Percentiles rank a stretch among this genome's conserved stretches.
Evolutionary conservation across 2,113 vertebrate species (phyloP).

Genomic region (Ardeotis arabs): DNA sequence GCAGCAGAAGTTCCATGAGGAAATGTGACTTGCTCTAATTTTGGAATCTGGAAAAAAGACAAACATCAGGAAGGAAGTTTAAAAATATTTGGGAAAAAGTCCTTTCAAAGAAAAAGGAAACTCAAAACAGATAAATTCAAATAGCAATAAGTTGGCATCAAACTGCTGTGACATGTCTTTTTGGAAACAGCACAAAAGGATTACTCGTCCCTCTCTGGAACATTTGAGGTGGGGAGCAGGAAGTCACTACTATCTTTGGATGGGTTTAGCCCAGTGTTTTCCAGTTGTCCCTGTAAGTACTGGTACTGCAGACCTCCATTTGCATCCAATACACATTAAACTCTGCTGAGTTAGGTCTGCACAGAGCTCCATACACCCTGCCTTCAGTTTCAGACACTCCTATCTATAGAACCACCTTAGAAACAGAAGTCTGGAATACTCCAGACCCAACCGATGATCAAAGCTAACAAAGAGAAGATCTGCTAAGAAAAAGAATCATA

Average conservation of each 20-base stretch:
- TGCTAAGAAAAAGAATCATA: not conserved
- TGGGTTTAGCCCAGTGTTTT: not conserved
- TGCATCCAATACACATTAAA: not conserved
- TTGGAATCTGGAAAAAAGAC: conserved; percentile 71
- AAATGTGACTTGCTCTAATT: conserved; percentile 66
- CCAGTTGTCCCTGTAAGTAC: not conserved
- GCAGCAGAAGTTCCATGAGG: conserved; percentile 61
- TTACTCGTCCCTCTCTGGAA: not conserved
- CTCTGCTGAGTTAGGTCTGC: not conserved
- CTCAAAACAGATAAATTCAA: conserved; percentile 14
- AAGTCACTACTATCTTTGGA: not conserved
- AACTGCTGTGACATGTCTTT: not conserved
- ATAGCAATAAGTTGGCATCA: not conserved
- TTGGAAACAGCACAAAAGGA: not conserved
- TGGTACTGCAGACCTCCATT: not conserved
- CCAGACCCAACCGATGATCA: not conserved
- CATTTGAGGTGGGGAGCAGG: not conserved
- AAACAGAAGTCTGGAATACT: not conserved
- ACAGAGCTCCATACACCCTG: not conserved
- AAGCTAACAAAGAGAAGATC: not conserved
- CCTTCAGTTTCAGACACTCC: not conserved
- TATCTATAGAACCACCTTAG: not conserved
- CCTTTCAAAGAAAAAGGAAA: conserved; percentile 57
- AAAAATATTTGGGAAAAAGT: conserved; percentile 21
- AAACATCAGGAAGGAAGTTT: conserved; percentile 67